Percentiles rank a stretch among this genome's conserved stretches.
phyloP scores from a whole-genome alignment of 2,888 invertebrate genomes.

The Drosophila anomalipes region DNA sequence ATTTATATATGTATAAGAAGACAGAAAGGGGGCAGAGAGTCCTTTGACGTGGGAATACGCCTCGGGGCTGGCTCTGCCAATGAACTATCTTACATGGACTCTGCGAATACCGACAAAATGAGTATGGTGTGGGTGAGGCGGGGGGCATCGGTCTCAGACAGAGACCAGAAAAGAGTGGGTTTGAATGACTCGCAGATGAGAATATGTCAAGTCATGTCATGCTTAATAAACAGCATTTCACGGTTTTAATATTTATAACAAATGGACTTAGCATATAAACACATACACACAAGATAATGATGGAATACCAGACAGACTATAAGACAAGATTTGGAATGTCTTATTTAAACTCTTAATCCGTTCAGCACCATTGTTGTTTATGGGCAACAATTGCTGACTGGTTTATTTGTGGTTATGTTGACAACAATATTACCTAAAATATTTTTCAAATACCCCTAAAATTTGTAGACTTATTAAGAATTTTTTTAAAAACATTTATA shows the following conservation, averaged over 20 bases:
- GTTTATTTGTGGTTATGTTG: neutral
- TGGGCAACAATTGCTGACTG: neutral
- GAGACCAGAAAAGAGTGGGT: neutral
- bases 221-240: neutral
- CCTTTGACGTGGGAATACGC: constrained; percentile 1
- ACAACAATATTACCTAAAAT: neutral
- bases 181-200: neutral
- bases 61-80: constrained; percentile 13
- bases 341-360: neutral
- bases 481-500: neutral
- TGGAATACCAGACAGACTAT: neutral
- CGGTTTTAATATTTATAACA: neutral
- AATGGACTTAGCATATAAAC: neutral
- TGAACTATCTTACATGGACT: constrained; percentile 19
- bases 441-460: neutral
- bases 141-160: neutral
- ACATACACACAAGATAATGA: neutral
- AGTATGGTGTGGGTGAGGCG: too few relatives aligned
- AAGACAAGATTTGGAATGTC: neutral
- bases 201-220: neutral
- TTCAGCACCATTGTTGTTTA: neutral
- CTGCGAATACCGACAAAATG: neutral
- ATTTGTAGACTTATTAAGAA: neutral
- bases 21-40: neutral
- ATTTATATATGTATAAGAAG: neutral